A percentile compares a stretch with the other conserved stretches of the same genome.
Evolutionary conservation across 2,113 vertebrate species (phyloP).

Genomic region (Antigone vipio): DNA sequence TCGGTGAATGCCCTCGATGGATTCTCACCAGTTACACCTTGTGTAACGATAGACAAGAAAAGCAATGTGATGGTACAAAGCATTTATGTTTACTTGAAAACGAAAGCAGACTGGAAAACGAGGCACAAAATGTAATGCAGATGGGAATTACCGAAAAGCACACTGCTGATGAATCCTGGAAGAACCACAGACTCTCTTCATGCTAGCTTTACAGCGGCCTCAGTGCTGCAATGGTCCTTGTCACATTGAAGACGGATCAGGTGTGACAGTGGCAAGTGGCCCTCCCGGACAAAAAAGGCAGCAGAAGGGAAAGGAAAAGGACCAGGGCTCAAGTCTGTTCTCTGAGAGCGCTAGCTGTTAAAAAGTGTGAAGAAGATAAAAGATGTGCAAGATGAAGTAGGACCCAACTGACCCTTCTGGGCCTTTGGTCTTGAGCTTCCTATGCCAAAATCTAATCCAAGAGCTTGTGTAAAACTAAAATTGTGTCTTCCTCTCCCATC

Average conservation of each 20-base stretch:
- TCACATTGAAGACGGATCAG: background rate
- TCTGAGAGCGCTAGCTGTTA: background rate
- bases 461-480: background rate
- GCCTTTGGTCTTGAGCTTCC: background rate
- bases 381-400: background rate
- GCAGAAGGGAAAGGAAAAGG: background rate
- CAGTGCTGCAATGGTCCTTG: background rate
- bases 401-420: background rate
- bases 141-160: background rate
- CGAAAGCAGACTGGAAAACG: background rate
- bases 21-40: background rate
- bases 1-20: background rate
- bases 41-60: background rate
- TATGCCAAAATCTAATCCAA: background rate
- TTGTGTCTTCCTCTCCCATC: background rate
- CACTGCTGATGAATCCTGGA: background rate
- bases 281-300: background rate
- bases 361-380: background rate
- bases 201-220: background rate
- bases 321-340: background rate
- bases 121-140: conserved; percentile 22
- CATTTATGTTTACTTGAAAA: background rate
- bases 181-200: background rate
- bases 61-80: background rate
- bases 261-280: background rate